Conservation (phyloP, 2,113 vertebrate species). For the Columba livia region DNA sequence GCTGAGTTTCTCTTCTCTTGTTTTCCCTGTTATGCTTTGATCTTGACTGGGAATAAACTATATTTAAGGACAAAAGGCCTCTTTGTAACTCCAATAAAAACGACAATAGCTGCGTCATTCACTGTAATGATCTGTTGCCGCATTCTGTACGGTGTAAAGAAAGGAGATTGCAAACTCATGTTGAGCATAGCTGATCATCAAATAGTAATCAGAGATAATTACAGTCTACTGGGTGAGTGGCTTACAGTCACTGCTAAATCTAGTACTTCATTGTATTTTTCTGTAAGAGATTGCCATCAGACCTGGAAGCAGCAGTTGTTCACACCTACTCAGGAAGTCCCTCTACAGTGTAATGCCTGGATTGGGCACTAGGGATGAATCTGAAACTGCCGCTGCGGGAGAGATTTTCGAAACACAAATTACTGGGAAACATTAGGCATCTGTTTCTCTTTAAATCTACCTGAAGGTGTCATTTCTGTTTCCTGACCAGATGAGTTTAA, state of each 20-base stretch:
- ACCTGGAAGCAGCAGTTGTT: not conserved
- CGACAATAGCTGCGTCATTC: not conserved
- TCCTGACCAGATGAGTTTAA: not conserved
- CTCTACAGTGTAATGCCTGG: not conserved
- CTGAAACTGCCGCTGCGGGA: not conserved
- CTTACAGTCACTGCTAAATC: not conserved
- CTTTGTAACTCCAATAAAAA: not conserved
- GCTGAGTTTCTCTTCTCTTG: not conserved
- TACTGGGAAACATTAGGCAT: not conserved
- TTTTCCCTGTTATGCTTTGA: not conserved
- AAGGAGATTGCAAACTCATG: not conserved
- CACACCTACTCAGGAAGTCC: not conserved
- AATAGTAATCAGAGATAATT: not conserved
- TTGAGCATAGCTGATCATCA: not conserved
- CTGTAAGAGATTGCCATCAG: not conserved
- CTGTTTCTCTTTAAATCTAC: conserved; percentile 2
- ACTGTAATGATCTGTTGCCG: not conserved
- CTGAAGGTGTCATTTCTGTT: conserved; percentile 10
- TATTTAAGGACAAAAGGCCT: not conserved
- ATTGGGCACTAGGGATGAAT: not conserved
- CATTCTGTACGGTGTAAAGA: not conserved
- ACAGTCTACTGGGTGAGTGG: not conserved
- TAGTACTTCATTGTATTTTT: not conserved
- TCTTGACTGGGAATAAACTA: not conserved
- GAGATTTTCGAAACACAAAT: not conserved